Base-by-base conservation (phyloP, 1,140 invertebrate species). In the Cotesia vestalis region DNA sequence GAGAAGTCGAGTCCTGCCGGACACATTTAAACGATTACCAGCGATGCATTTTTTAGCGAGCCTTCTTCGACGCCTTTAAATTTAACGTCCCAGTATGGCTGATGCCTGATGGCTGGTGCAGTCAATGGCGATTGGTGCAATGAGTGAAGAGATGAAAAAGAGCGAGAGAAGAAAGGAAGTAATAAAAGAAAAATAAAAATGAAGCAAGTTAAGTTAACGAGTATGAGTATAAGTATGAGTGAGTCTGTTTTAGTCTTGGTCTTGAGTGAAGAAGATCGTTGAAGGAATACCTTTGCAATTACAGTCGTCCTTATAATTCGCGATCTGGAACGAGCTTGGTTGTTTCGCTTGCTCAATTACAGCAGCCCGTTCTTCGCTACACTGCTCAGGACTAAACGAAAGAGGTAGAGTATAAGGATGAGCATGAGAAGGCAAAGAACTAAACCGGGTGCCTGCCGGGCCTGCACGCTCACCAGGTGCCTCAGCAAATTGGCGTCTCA, bases 21-120 rank as follows among this genome's bases (percentile, higher is more conserved):
- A 81, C 78, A 76, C 83, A 84, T 83, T 77, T 72, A 69, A 77
- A 75, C 84, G 80, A 85, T 85, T 84, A 84, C 84, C 73, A 78
- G 73, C 73, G 75, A 79, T 84, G 66, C 79, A 83, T 84, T 81
- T 84, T 84, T 82, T 53, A 34, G 70, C 53, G 66, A 55, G 12
- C 46, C 20, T 35, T 35, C 12, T 38, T 64, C 59, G 27, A 62
- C 52, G 38, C 17, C 46, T 52, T 38, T 6, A 46, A 46, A 46
- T 46, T 46, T 46, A 57, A 57, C 20, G 6, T 57, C 9, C 55
- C 55, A 57, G 40, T 11, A 57, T 40, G 38, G 62, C 4, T 64
- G 62, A 46, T 64, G 62, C 14, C 38, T 46, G 40, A 20, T n/a
- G 35, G 40, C 40, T 46, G 62, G 62, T 46, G 40, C 36, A 11